These are phyloP conservation scores for Tokudaia tokunoshimensis DNA, from an alignment of 2,797 vertebrate species.

Conservation along the genomic window DNA sequence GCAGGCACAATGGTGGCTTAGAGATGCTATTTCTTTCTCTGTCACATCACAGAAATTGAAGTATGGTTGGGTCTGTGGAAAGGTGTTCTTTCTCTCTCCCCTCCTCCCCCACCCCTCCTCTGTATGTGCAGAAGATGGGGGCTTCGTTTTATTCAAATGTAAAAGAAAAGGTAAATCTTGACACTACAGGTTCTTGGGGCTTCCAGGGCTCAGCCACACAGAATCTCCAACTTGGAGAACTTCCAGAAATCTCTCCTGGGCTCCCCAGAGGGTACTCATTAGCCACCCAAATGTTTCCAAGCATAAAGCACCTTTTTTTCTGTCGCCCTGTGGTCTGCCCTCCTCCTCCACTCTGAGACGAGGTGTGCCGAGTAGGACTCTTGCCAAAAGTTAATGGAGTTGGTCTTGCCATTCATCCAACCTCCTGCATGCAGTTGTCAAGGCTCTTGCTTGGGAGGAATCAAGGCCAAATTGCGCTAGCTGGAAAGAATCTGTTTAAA, in stretches of 20 bases:
- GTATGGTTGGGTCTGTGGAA: neutral
- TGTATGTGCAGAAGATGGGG: neutral
- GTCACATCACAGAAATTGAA: neutral
- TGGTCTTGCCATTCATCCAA: slow-evolving; percentile 52
- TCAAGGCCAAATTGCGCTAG: slow-evolving; percentile 45
- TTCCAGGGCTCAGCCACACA: neutral
- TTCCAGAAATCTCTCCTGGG: neutral
- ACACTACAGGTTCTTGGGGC: neutral
- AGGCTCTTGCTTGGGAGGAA: slow-evolving; percentile 55
- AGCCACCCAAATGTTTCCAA: neutral
- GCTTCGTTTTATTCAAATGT: neutral
- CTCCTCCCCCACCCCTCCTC: neutral
- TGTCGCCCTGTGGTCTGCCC: neutral
- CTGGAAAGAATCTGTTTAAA: slow-evolving; percentile 26
- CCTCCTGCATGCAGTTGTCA: neutral
- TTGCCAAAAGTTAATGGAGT: slow-evolving; percentile 76
- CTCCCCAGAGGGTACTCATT: neutral
- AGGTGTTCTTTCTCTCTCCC: neutral
- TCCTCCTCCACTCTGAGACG: neutral
- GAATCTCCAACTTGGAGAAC: neutral
- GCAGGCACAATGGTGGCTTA: neutral
- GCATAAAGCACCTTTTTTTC: neutral
- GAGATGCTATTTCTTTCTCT: neutral
- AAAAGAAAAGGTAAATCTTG: neutral
- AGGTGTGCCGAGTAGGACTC: neutral